Base-by-base conservation (phyloP, 2,888 invertebrate species). In the Phlogophora meticulosa region DNA sequence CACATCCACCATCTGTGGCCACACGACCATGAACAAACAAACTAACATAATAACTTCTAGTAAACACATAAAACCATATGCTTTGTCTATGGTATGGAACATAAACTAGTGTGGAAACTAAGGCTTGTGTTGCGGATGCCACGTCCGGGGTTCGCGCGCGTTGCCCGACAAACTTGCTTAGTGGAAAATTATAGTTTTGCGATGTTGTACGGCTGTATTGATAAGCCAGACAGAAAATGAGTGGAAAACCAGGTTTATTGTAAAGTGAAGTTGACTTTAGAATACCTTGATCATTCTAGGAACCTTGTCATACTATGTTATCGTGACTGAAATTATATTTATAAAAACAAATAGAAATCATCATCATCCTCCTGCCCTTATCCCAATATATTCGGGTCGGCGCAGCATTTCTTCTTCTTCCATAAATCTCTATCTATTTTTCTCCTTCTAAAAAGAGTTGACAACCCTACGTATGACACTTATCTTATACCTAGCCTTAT, bases 81-180 rank as follows among this genome's bases (percentile, higher is more conserved):
- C 55, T 59, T 72, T 67, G 56, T 78, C 42, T 63, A 20, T 48
- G 38, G 40, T 24, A 45, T n/a, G n/a, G 13, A 53, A 17, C 46
- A 64, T 58, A 77, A 66, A 76, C 58, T 78, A 53, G 46, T 22
- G 61, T 17, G 34, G 48, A 59, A 59, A 56, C 68, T 43, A 13
- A 24, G n/a, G 64, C 32, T 32, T 43, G 74, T 43, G 36, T 62
- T 59, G 71, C 38, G 63, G 62, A 45, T 32, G 40, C 46, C 52
- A 57, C 53, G 38, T 58, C 76, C 76, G 72, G 74, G 20, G 42
- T 36, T 69, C 61, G 46, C 43, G 38, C 34, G 51, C 24, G 51
- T 59, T 64, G 71, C 72, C 64, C 28, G 43, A n/a, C 28, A 53
- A 74, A 74, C 59, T 71, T 60, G 43, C 15, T 36, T 34, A 20